Conservation (phyloP, 1,140 invertebrate genomes). For the Bradynema listronoti region DNA sequence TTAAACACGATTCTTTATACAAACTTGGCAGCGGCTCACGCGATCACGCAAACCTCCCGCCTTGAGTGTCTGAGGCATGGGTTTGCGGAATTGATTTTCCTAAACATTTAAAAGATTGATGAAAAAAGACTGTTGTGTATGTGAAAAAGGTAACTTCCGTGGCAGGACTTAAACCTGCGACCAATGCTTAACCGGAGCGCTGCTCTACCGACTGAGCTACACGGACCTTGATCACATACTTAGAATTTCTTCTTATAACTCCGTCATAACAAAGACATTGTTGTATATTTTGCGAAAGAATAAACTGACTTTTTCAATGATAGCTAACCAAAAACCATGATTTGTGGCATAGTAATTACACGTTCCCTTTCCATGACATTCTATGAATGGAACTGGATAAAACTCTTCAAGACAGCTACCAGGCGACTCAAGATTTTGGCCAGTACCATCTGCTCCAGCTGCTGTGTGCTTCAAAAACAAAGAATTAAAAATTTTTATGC, state of each 20-base stretch:
- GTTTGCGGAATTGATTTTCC: slow-evolving; percentile 72
- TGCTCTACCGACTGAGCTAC: too few relatives aligned
- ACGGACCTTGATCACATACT: too few relatives aligned
- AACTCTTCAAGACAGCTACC: slow-evolving; percentile 87
- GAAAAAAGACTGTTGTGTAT: too few relatives aligned
- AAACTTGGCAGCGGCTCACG: slow-evolving; percentile 73
- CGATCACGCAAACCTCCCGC: slow-evolving; percentile 70
- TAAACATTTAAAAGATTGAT: too few relatives aligned
- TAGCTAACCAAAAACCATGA: slow-evolving; percentile 79
- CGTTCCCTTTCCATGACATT: slow-evolving; percentile 73
- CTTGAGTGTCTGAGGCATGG: slow-evolving; percentile 75
- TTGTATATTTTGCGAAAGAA: too few relatives aligned
- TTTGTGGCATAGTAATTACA: slow-evolving; percentile 82
- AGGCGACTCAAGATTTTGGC: slow-evolving; percentile 81
- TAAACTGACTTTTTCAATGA: slow-evolving; percentile 68
- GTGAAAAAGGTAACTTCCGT: too few relatives aligned
- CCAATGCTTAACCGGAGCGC: too few relatives aligned
- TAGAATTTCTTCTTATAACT: too few relatives aligned
- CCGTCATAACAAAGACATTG: too few relatives aligned
- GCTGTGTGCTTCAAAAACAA: slow-evolving; percentile 71
- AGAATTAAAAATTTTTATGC: slow-evolving; percentile 17
- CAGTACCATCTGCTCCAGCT: slow-evolving; percentile 77
- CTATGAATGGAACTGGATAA: slow-evolving; percentile 75
- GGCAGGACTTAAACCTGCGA: too few relatives aligned
- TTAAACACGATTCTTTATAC: slow-evolving; percentile 58